These are phyloP conservation scores for Dysmachus trigonus DNA, from an alignment of 2,888 invertebrate genomes.

Conservation along the genomic window DNA sequence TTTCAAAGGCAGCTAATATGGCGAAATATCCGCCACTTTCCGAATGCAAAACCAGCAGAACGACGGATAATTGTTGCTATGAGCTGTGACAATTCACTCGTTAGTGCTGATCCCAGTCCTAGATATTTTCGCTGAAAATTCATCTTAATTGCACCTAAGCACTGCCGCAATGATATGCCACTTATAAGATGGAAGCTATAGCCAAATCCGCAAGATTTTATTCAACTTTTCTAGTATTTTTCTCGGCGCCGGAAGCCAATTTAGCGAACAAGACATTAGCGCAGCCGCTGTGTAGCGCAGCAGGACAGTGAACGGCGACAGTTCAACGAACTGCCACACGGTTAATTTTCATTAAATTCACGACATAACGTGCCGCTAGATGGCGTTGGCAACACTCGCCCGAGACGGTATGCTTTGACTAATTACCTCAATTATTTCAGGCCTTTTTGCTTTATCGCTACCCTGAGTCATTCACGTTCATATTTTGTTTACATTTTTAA, in stretches of 20 bases:
- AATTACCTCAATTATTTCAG: conserved; percentile 12
- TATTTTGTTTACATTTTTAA: conserved; percentile 24
- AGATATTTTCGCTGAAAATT: background rate
- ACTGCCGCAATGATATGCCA: background rate
- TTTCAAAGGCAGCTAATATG: background rate
- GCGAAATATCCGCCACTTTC: background rate
- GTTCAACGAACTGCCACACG: conserved; percentile 6
- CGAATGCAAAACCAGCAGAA: background rate
- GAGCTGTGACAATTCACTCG: background rate
- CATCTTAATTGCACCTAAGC: background rate
- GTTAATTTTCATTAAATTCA: conserved; percentile 4
- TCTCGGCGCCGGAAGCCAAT: conserved; percentile 8
- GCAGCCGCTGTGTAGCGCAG: background rate
- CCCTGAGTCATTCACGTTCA: background rate
- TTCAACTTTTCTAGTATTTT: background rate
- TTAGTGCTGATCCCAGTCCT: background rate
- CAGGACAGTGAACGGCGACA: background rate
- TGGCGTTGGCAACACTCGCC: conserved; percentile 1
- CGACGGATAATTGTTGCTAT: background rate
- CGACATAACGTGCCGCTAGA: background rate
- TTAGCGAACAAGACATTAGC: background rate
- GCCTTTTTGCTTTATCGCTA: background rate
- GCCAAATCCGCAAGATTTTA: background rate
- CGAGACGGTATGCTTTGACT: conserved; percentile 4
- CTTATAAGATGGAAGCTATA: background rate